Evolutionary conservation across 2,888 invertebrate genomes (phyloP), one percentile per base, ranked within the genome.

Genomic region (Andrena minutula): DNA sequence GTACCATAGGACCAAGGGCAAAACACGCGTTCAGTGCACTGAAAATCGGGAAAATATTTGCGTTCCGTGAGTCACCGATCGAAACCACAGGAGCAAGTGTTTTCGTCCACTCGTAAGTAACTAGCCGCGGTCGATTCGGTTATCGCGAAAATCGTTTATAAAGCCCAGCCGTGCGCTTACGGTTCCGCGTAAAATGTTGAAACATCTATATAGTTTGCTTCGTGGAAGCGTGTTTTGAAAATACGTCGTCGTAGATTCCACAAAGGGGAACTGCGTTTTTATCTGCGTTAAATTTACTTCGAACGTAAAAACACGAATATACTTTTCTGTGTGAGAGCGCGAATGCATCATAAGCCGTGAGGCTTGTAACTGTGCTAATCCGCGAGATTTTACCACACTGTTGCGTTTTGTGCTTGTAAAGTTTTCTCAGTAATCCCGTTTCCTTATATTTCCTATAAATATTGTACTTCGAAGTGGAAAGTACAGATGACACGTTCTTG

Each of bases 251-350:
- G 53, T 53, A 20, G 20, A 53, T 41, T 41, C 41, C 41, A 20
- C 53, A 53, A 10, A 70, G 63, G 49, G 66, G 68, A 65, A 79
- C 49, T 53, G 32, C 53, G 41, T 26, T 12, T 49, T 74, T 82
- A 51, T 74, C 53, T 74, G 28, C n/a, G 23, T 23, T 77, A 66
- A 70, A 66, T 71, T 70, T 73, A 76, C 28, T 20, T 49, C 2
- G 1, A 47, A 20, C 73, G 28, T 41, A 26, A 47, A 60, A 60
- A 28, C 10, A 8, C 26, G 23, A 20, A 10, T 23, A 28, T 20
- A 20, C 26, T 35, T 10, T 12, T 53, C 41, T 41, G 20, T 23
- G 20, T 8, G 23, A 4, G 4, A 10, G 23, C 26, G 10, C 10
- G 20, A 56, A 56, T 4, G 20, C n/a, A 51, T 47, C 16, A 12